Base-by-base conservation (phyloP, 64 coral and sea anemone species). In the Stichodactyla helianthus region DNA sequence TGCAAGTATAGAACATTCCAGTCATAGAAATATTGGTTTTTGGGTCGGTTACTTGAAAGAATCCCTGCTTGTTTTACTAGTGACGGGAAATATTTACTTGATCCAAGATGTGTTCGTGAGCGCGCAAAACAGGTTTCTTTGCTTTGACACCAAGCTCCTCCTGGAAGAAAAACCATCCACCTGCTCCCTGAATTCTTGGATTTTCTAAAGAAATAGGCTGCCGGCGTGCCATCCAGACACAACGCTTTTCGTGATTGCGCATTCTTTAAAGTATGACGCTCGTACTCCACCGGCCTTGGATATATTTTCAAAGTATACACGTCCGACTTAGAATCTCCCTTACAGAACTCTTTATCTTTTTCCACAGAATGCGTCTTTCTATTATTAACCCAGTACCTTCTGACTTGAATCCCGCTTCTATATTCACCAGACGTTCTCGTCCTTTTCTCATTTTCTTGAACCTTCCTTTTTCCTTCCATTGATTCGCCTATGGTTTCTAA, bases 1-100 rank as follows among this genome's bases (percentile, higher is more conserved):
- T 82, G 88, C 25, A 96, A 64, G 53, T 84, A 93, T 17, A 86
- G 84, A 31, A 93, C 85, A 71, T 90, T 96, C 94, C 94, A 96
- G 88, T 93, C 87, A 80, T 93, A 90, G 65, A 96, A 96, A 80
- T 89, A 54, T 0, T 91, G 84, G 59, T 96, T 96, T 17, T 96
- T 87, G 62, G 89, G 59, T n/a, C 54, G 53, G 5, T 52, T 67
- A 51, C 70, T 70, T 17, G 94, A 95, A 35, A 95, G 52, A 77
- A 95, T 28, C 11, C 93, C 93, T 14, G 25, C 86, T 18, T 53
- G 11, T 2, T 74, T 74, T 28, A 11, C 68, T 0, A 74, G 68
- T 7, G 15, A 18, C 6, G 78, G 78, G 15, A 10, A 22, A 81
- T 81, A 81, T 18, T 52, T 81, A 16, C 17, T 81, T 28, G 78